These are phyloP conservation scores for Heteromurus nitidus DNA, from an alignment of 2,888 invertebrate genomes.

Conservation along the genomic window DNA sequence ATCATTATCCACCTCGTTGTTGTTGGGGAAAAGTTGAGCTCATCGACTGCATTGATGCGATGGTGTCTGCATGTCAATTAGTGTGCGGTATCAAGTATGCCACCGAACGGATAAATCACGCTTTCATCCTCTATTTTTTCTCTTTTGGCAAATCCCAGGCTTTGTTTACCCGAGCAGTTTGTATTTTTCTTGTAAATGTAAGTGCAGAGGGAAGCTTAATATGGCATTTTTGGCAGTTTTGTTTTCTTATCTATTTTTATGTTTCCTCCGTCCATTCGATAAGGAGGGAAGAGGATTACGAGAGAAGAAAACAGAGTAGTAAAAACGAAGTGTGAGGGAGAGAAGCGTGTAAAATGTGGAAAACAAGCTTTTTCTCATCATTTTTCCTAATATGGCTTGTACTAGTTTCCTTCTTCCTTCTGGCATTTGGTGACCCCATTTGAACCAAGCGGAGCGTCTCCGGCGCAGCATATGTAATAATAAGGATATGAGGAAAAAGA, in stretches of 20 bases:
- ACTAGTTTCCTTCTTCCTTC: slow-evolving; percentile 63
- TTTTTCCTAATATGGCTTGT: slow-evolving; percentile 59
- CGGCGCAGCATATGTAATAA: background rate
- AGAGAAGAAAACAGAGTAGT: background rate
- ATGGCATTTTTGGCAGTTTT: too few species aligned
- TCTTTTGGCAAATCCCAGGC: too few species aligned
- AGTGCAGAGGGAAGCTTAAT: too few species aligned
- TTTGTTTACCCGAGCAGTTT: too few species aligned
- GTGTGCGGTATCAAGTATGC: too few species aligned
- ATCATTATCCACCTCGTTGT: slow-evolving; percentile 5
- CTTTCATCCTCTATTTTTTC: too few species aligned
- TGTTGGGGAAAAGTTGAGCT: too few species aligned
- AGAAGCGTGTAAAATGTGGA: background rate
- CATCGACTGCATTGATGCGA: too few species aligned
- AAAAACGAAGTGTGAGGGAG: slow-evolving; percentile 3
- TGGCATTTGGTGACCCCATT: slow-evolving; percentile 56
- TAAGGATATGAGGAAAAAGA: background rate
- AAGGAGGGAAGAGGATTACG: too few species aligned
- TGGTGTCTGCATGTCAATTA: too few species aligned
- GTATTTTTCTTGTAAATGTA: too few species aligned
- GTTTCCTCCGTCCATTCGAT: background rate
- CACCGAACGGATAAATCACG: too few species aligned
- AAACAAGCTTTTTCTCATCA: slow-evolving; percentile 31
- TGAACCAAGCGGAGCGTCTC: slow-evolving; percentile 22
- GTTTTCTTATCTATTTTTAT: slow-evolving; percentile 20